Percentiles rank a stretch among this genome's conserved stretches.
phyloP scores from a whole-genome alignment of 2,888 invertebrate species.

The Drosophila stalkeri region DNA sequence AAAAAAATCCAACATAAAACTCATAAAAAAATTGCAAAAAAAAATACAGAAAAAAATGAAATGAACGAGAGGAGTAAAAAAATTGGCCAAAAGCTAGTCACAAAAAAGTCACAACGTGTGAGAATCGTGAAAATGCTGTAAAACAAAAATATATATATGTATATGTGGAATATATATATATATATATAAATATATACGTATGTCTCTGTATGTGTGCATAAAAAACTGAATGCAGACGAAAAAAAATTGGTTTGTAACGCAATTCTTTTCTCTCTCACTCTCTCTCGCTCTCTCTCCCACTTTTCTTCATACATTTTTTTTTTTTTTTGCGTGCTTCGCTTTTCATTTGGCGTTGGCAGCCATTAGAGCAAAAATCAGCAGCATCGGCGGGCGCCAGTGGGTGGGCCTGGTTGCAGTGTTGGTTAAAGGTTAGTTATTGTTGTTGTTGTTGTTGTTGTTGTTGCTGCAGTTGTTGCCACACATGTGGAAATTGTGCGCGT shows the following conservation, averaged over 20 bases:
- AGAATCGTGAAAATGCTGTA: conserved; percentile 64
- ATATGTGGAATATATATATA: conserved; percentile 1
- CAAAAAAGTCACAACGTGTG: conserved; percentile 65
- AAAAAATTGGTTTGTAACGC: conserved; percentile 75
- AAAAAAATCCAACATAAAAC: conserved; percentile 58
- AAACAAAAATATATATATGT: conserved; percentile 38
- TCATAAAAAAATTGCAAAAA: conserved; percentile 47
- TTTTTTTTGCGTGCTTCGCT: conserved; percentile 50
- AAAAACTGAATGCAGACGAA: conserved; percentile 43
- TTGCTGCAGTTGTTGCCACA: conserved; percentile 69
- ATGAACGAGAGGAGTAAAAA: conserved; percentile 34
- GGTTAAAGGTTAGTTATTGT: conserved; percentile 31
- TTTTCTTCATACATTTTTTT: no score
- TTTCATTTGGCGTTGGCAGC: conserved; percentile 77
- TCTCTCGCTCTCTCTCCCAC: background rate
- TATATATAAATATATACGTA: background rate
- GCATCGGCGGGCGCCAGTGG: conserved; percentile 43
- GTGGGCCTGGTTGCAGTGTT: conserved; percentile 2
- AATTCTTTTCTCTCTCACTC: conserved; percentile 45
- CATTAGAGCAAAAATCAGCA: conserved; percentile 80
- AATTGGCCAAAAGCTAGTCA: conserved; percentile 72
- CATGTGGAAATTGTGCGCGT: conserved; percentile 81
- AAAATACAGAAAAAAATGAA: background rate
- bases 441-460: conserved; percentile 45
- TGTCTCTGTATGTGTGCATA: background rate